phyloP scores from a whole-genome alignment of 2,113 vertebrate species.

The Laticauda colubrina region DNA sequence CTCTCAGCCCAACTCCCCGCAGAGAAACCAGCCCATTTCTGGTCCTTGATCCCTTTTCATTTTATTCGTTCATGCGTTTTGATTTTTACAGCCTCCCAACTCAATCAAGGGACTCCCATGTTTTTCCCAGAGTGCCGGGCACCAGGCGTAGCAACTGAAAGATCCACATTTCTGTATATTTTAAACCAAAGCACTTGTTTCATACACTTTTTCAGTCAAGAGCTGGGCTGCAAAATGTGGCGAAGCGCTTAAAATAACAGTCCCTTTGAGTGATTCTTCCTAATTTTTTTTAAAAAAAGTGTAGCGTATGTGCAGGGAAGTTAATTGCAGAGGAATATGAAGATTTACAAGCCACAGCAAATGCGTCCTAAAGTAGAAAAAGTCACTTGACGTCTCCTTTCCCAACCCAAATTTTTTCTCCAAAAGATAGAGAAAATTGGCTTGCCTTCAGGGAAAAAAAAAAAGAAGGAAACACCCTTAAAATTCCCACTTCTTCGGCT shows the following conservation, averaged over 20 bases:
- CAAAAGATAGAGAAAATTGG: neutral
- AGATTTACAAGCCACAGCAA: no score
- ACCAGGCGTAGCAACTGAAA: neutral
- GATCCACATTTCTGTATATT: neutral
- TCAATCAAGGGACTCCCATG: neutral
- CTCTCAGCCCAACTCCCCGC: no score
- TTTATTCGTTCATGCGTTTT: neutral
- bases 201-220: neutral
- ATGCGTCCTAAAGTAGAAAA: neutral
- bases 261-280: neutral
- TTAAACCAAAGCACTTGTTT: neutral
- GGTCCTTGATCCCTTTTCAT: neutral
- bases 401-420: neutral
- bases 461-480: neutral
- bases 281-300: neutral
- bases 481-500: constrained; percentile 29
- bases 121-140: neutral
- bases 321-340: neutral
- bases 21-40: neutral
- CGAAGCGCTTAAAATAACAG: neutral
- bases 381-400: neutral
- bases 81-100: neutral
- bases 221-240: neutral
- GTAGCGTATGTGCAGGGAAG: neutral
- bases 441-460: neutral